These are phyloP conservation scores for Leptinotarsa haldemani DNA, from an alignment of 2,888 invertebrate genomes.

Conservation along the genomic window DNA sequence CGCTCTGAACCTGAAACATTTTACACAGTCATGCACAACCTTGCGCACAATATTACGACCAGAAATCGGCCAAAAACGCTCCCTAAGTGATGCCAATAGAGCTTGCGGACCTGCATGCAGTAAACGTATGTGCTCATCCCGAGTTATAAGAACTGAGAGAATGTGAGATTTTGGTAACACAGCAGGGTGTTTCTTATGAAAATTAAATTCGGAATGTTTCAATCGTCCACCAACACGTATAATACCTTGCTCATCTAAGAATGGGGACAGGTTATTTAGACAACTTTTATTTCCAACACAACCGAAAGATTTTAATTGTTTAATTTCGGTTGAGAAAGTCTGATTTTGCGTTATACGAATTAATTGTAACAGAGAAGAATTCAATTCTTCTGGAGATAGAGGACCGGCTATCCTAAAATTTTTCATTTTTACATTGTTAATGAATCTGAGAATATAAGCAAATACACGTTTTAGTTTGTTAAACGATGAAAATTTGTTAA, in stretches of 20 bases:
- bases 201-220: constrained; percentile 15
- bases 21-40: constrained; percentile 5
- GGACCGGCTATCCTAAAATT: not conserved
- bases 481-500: constrained; percentile 14
- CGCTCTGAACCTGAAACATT: constrained; percentile 11
- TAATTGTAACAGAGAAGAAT: not conserved
- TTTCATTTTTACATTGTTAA: constrained; percentile 1
- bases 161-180: constrained; percentile 29
- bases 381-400: constrained; percentile 3
- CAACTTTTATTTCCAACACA: too few relatives aligned
- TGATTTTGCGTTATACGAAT: not conserved
- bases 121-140: constrained; percentile 11
- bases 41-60: constrained; percentile 1
- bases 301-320: too few relatives aligned
- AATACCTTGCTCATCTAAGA: too few relatives aligned
- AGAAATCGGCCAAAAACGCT: constrained; percentile 14
- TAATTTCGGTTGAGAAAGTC: too few relatives aligned
- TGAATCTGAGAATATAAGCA: constrained; percentile 21
- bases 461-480: constrained; percentile 9
- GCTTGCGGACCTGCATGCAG: constrained; percentile 36
- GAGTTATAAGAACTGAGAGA: constrained; percentile 26
- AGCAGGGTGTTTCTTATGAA: constrained; percentile 32
- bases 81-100: constrained; percentile 9
- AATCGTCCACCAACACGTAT: constrained; percentile 12
- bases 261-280: not conserved